Evolutionary conservation across 2,113 vertebrate genomes (phyloP).

Genomic region (Hippopotamus amphibius): DNA sequence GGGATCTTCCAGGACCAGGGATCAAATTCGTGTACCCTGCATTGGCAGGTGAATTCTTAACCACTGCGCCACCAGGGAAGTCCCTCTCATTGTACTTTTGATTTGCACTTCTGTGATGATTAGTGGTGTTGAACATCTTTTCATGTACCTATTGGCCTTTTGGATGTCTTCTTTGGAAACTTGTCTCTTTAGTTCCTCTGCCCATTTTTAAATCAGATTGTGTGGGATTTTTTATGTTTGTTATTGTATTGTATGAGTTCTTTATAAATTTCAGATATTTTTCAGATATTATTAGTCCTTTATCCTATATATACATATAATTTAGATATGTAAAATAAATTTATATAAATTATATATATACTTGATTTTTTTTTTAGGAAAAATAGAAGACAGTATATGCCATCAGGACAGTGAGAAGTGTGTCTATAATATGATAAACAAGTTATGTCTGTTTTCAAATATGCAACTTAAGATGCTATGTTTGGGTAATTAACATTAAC

Average conservation of each 20-base stretch:
- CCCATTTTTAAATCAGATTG: background rate
- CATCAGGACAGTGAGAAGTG: background rate
- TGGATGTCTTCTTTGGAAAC: background rate
- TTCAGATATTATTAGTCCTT: background rate
- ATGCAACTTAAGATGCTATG: background rate
- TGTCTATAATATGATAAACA: background rate
- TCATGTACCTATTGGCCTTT: background rate
- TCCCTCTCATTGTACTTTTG: background rate
- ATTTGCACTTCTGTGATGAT: background rate
- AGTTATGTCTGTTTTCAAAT: background rate
- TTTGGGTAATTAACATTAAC: background rate
- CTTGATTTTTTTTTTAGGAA: background rate
- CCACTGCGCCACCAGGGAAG: no score
- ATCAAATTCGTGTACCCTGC: rapidly evolving
- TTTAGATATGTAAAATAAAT: background rate
- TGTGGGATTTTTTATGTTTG: background rate
- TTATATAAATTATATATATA: background rate
- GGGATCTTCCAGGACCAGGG: no score
- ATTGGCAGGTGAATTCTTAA: no score
- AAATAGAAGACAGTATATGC: background rate
- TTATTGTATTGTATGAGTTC: background rate
- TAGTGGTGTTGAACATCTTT: background rate
- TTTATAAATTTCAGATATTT: background rate
- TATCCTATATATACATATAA: background rate
- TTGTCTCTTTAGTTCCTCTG: background rate